Conservation (phyloP, 2,888 invertebrate species). For the Plagiodera versicolora region DNA sequence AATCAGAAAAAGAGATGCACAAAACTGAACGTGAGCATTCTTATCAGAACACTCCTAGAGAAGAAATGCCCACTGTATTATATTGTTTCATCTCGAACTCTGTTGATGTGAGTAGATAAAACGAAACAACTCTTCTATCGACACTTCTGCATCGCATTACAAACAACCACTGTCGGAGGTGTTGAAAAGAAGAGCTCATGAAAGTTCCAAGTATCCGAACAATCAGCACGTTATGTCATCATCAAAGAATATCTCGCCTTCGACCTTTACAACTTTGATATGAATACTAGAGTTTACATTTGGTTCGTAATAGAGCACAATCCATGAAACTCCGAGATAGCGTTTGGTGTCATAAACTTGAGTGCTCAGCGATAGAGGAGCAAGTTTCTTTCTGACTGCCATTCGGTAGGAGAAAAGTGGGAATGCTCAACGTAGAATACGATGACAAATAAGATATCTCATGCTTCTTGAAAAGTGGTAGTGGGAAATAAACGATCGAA, state of each 20-base stretch:
- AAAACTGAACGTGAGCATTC: too few species aligned
- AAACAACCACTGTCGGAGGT: neutral
- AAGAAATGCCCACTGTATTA: too few species aligned
- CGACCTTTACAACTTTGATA: slow-evolving; percentile 26
- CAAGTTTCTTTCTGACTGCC: neutral
- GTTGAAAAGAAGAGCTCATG: neutral
- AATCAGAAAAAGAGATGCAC: too few species aligned
- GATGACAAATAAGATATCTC: neutral
- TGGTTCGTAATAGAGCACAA: slow-evolving; percentile 10
- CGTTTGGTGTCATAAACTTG: slow-evolving; percentile 36
- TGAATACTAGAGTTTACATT: slow-evolving; percentile 27
- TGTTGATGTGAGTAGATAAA: too few species aligned
- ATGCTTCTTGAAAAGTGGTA: too few species aligned
- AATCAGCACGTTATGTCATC: slow-evolving; percentile 9
- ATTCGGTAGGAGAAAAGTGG: neutral
- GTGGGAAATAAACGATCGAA: too few species aligned
- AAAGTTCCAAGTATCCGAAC: slow-evolving; percentile 1
- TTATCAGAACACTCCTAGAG: too few species aligned
- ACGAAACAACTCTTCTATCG: too few species aligned
- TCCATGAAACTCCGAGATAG: neutral
- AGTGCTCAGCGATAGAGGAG: slow-evolving; percentile 23
- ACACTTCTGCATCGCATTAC: too few species aligned
- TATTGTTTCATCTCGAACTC: too few species aligned
- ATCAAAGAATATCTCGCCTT: neutral
- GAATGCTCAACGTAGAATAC: neutral